phyloP scores from a whole-genome alignment of 2,888 invertebrate genomes.

The Drosophila paramelanica region DNA sequence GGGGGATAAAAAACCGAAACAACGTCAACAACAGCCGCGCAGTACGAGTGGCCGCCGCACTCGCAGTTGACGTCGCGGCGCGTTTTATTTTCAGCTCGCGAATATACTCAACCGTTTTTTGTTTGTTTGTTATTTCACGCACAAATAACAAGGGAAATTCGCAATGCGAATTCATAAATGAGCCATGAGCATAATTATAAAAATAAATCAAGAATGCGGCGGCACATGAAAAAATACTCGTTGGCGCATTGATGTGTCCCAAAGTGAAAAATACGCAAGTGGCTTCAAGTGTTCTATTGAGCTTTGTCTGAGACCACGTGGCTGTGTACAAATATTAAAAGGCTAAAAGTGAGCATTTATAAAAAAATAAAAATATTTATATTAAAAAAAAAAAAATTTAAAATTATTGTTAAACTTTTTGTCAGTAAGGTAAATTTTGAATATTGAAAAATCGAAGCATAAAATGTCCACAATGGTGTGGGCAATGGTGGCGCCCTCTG shows the following conservation, averaged over 20 bases:
- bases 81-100: conserved; percentile 34
- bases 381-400: too few relatives aligned
- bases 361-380: neutral
- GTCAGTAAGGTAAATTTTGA: neutral
- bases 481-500: conserved; percentile 46
- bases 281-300: conserved; percentile 23
- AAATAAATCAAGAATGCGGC: conserved; percentile 37
- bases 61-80: conserved; percentile 38
- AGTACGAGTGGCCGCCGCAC: conserved; percentile 37
- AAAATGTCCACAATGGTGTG: conserved; percentile 20
- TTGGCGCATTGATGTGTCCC: neutral
- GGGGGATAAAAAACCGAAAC: conserved; percentile 31
- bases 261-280: conserved; percentile 3
- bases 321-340: conserved; percentile 1
- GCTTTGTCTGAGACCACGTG: conserved; percentile 41
- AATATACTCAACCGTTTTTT: conserved; percentile 6
- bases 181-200: conserved; percentile 28
- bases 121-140: conserved; percentile 15
- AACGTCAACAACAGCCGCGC: conserved; percentile 23
- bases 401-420: neutral
- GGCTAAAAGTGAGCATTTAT: conserved; percentile 15
- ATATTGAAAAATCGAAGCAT: conserved; percentile 48
- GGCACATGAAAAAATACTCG: neutral
- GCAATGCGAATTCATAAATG: conserved; percentile 28
- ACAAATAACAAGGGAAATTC: conserved; percentile 13